Conservation (phyloP, 2,797 vertebrate genomes). For the Spondyliosoma cantharus region DNA sequence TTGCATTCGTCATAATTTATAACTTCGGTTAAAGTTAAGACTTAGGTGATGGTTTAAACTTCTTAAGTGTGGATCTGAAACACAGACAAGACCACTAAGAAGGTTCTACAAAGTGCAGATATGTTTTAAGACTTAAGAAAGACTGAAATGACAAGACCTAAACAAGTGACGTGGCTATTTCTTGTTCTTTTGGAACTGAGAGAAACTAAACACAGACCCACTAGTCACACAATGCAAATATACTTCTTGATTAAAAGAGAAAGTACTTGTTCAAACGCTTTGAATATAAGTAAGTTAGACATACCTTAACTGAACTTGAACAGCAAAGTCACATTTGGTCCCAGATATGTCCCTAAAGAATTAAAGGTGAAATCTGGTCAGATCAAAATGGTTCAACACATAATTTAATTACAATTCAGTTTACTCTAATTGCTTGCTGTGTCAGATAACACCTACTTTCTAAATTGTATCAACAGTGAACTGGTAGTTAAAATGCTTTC, state of each 20-base stretch:
- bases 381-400: background rate
- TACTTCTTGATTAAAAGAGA: conserved; percentile 8
- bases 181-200: conserved; percentile 15
- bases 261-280: background rate
- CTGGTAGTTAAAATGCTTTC: background rate
- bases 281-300: background rate
- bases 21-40: background rate
- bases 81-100: background rate
- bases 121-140: background rate
- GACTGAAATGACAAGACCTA: background rate
- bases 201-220: conserved; percentile 11
- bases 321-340: conserved; percentile 99
- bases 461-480: conserved; percentile 1
- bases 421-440: background rate
- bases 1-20: background rate
- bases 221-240: background rate
- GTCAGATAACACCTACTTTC: background rate
- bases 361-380: conserved; percentile 27
- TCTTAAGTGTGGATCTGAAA: conserved; percentile 1
- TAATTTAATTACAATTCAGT: background rate
- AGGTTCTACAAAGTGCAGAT: background rate
- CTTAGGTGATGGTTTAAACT: background rate
- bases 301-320: conserved; percentile 99
- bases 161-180: conserved; percentile 12
- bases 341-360: conserved; percentile 96